These are phyloP conservation scores for Laodelphax striatellus DNA, from an alignment of 1,140 invertebrate genomes.

Conservation along the genomic window DNA sequence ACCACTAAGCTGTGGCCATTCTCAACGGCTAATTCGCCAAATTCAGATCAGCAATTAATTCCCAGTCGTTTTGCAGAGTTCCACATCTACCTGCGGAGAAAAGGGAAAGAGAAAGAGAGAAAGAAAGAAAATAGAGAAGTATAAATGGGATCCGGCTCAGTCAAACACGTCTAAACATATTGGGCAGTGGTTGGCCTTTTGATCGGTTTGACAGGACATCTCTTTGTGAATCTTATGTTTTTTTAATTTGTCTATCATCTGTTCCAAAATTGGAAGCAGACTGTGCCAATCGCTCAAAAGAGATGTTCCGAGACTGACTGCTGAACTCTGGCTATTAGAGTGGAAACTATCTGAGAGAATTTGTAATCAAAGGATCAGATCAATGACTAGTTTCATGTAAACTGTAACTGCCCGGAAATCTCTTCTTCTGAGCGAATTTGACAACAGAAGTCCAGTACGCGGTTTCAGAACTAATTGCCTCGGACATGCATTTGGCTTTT, in stretches of 20 bases:
- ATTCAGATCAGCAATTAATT: constrained; percentile 1
- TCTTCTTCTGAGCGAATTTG: not conserved
- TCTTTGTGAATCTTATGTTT: too few species aligned
- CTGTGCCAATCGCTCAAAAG: constrained; percentile 2
- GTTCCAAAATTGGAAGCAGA: not conserved
- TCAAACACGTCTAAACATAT: constrained; percentile 3
- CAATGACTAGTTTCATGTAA: too few species aligned
- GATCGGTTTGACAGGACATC: too few species aligned
- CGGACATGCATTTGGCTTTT: not conserved
- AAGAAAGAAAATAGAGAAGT: not conserved
- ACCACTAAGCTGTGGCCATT: not conserved
- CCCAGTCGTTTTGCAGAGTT: not conserved
- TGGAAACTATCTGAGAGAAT: too few species aligned
- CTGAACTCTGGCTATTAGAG: too few species aligned
- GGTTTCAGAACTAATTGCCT: not conserved
- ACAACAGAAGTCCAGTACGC: not conserved
- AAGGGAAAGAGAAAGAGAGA: not conserved
- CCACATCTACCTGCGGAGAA: not conserved
- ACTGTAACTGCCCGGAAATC: too few species aligned
- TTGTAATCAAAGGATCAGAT: too few species aligned
- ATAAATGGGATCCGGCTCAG: not conserved
- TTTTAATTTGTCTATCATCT: not conserved
- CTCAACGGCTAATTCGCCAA: not conserved
- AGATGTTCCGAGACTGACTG: not conserved
- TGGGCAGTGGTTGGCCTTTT: not conserved